Base-by-base conservation (phyloP, 2,888 invertebrate species). In the Ferrisia virgata region DNA sequence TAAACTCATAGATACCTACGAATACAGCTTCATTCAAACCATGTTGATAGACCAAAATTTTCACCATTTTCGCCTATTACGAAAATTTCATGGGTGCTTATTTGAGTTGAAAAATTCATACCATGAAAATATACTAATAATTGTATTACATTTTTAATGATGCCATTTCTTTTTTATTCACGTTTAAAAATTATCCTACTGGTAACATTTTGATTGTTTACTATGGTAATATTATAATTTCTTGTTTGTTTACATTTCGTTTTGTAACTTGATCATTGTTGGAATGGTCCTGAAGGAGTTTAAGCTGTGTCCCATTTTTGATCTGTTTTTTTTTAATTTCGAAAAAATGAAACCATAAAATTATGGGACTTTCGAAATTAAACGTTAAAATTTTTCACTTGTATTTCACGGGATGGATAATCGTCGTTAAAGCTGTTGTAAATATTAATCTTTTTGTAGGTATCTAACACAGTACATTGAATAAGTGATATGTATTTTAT, bases 211-310 rank as follows among this genome's bases (percentile, higher is more conserved):
- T 36, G 36, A 36, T 76, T 76, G 72, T 76, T 76, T 76, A 76
- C 72, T 18, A 76, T 76, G 8, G 72, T 36, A 72, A 76, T 36
- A 36, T 36, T 15, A 6, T 36, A 76, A 76, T 36, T 76, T 36
- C 33, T 76, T 76, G 36, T 76, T 76, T 76, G 72, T 76, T 76
- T 76, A 76, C 72, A 36, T 76, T 36, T 76, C 25, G 36, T 76
- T 76, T 76, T 76, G 36, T 18, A 76, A 76, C 72, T 76, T 36
- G 33, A 18, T 8, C 28, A 11, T 76, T 36, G 28, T 22, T 28
- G 28, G 3, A 64, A 64, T 64, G 28, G 64, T 25, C 31, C 1
- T 28, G 1, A 15, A 28, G 25, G 28, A 3, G 28, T 28, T 28
- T 25, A 25, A 25, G n/a, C n/a, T n/a, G n/a, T n/a, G n/a, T n/a